phyloP scores from a whole-genome alignment of 2,888 invertebrate genomes.

The Sthenelais limicola region DNA sequence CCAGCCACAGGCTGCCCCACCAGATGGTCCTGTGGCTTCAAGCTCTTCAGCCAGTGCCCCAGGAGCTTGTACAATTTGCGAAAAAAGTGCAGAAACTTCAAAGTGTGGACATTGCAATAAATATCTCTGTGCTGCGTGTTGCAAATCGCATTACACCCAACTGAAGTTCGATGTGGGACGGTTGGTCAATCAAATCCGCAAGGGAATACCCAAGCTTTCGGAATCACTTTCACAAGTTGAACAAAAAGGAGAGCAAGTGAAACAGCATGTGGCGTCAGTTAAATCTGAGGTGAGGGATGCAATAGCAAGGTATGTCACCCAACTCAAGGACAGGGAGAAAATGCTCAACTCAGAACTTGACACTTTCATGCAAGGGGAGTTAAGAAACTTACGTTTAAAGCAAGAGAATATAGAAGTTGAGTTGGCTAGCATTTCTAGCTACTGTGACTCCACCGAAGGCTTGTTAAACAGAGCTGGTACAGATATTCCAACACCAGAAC shows the following conservation, averaged over 20 bases:
- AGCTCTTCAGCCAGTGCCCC: slow-evolving; percentile 33
- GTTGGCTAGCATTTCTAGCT: slow-evolving; percentile 94
- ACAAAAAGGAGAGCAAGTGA: slow-evolving; percentile 89
- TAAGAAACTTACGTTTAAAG: slow-evolving; percentile 85
- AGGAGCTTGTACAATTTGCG: slow-evolving; percentile 58
- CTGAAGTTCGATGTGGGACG: slow-evolving; percentile 90
- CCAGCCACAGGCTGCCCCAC: slow-evolving; percentile 80
- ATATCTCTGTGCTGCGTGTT: slow-evolving; percentile 96
- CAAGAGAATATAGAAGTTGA: slow-evolving; percentile 96
- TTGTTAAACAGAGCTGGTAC: slow-evolving; percentile 34
- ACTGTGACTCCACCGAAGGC: slow-evolving; percentile 81
- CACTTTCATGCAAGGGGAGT: slow-evolving; percentile 89
- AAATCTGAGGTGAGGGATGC: slow-evolving; percentile 88
- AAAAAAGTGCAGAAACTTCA: slow-evolving; percentile 68
- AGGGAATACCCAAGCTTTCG: slow-evolving; percentile 81
- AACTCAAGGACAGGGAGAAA: slow-evolving; percentile 77
- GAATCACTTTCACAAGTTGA: slow-evolving; percentile 75
- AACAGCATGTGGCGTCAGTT: slow-evolving; percentile 90
- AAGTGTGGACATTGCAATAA: slow-evolving; percentile 97
- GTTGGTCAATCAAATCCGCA: slow-evolving; percentile 79
- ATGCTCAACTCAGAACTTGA: slow-evolving; percentile 78
- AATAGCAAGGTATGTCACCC: slow-evolving; percentile 65
- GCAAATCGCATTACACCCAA: slow-evolving; percentile 94
- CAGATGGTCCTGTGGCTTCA: neutral
- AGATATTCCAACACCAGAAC: slow-evolving; percentile 58